Evolutionary conservation across 2,797 vertebrate genomes (phyloP).

Genomic region (Atherinosoma microstoma): DNA sequence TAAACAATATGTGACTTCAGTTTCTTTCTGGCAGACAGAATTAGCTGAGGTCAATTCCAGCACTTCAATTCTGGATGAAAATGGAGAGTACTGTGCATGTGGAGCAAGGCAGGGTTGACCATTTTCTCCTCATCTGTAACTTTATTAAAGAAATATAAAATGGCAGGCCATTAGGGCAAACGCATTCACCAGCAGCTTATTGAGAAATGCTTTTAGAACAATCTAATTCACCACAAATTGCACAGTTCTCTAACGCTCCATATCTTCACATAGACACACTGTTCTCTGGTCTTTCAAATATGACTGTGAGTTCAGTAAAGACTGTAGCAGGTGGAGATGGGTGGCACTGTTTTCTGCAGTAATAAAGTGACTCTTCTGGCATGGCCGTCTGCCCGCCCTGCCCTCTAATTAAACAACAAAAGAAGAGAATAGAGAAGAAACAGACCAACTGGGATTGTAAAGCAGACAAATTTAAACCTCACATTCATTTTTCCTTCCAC

Average conservation of each 20-base stretch:
- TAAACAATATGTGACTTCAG: conserved; percentile 49
- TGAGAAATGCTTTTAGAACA: conserved; percentile 83
- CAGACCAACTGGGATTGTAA: conserved; percentile 45
- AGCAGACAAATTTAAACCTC: conserved; percentile 53
- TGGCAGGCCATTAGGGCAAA: conserved; percentile 82
- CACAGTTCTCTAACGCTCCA: conserved; percentile 52
- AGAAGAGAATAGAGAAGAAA: conserved; percentile 31
- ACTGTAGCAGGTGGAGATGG: conserved; percentile 66
- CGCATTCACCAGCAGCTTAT: conserved; percentile 77
- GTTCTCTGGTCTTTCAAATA: conserved; percentile 52
- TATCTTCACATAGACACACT: conserved; percentile 23
- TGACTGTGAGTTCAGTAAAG: conserved; percentile 50
- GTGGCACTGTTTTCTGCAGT: conserved; percentile 62
- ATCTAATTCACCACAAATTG: conserved; percentile 80
- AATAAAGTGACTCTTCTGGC: conserved; percentile 73
- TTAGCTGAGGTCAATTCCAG: conserved; percentile 59
- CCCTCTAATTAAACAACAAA: conserved; percentile 64
- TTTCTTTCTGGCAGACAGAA: conserved; percentile 56
- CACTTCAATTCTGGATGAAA: conserved; percentile 44
- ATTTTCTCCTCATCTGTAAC: conserved; percentile 77
- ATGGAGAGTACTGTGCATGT: conserved; percentile 36
- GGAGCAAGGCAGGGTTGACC: conserved; percentile 54
- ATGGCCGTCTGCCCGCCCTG: conserved; percentile 61
- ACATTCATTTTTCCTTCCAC: conserved; percentile 46
- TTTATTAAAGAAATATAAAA: conserved; percentile 85